phyloP scores from a whole-genome alignment of 2,797 vertebrate genomes.

The Prunella strophiata region DNA sequence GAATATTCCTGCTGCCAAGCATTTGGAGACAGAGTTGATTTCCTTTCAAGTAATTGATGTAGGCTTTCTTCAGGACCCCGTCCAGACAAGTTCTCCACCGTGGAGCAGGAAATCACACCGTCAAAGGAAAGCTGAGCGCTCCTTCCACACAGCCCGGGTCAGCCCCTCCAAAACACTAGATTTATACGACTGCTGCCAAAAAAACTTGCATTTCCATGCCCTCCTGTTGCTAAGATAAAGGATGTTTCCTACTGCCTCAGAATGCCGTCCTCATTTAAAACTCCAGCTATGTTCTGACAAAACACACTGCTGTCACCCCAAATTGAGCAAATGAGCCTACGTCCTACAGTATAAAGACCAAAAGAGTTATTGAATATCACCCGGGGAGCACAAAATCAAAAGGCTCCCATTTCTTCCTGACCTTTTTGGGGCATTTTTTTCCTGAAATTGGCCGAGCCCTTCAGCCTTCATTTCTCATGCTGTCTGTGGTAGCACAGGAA shows the following conservation, averaged over 20 bases:
- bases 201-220: conserved; percentile 78
- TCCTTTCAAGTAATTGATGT: conserved; percentile 84
- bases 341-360: conserved; percentile 77
- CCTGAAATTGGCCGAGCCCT: conserved; percentile 71
- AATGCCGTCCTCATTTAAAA: conserved; percentile 76
- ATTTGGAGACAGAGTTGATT: conserved; percentile 76
- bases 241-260: conserved; percentile 76
- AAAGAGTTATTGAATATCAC: conserved; percentile 89
- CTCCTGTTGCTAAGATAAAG: conserved; percentile 84
- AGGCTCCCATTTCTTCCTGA: conserved; percentile 85
- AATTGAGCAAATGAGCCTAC: conserved; percentile 79
- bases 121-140: conserved; percentile 79
- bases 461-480: conserved; percentile 72
- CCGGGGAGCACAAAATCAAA: conserved; percentile 84
- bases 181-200: conserved; percentile 81
- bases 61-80: conserved; percentile 75
- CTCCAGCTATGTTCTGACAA: conserved; percentile 78
- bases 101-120: conserved; percentile 85
- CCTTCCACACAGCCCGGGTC: conserved; percentile 79
- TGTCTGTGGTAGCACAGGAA: conserved; percentile 77
- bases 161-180: conserved; percentile 77
- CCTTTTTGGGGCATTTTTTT: conserved; percentile 76
- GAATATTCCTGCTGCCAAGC: conserved; percentile 76
- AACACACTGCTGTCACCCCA: conserved; percentile 82
- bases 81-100: conserved; percentile 77